Percentiles rank a stretch among this genome's conserved stretches.
Evolutionary conservation across 2,797 vertebrate genomes (phyloP).

Genomic region (Alcedo quadribrachys): DNA sequence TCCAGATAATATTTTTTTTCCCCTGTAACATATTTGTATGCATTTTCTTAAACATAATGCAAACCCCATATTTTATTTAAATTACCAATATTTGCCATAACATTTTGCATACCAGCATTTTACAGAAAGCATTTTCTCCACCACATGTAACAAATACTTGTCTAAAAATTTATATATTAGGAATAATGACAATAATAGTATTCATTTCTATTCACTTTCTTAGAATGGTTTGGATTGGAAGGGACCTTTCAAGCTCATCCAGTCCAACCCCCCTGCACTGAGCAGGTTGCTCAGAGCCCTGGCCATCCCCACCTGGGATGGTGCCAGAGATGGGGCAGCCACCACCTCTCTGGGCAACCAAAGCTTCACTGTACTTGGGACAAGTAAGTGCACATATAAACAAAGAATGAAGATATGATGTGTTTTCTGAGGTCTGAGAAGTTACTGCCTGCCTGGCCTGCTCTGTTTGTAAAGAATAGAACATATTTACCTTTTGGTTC

Average conservation of each 20-base stretch:
- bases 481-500: neutral
- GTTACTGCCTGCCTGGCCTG: neutral
- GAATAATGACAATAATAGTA: neutral
- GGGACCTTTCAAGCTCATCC: neutral
- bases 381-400: neutral
- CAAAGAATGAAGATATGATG: neutral
- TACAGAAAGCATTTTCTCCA: neutral
- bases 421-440: neutral
- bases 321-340: neutral
- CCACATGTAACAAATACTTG: neutral
- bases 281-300: neutral
- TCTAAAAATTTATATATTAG: neutral
- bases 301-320: neutral
- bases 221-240: neutral
- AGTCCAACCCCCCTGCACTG: neutral
- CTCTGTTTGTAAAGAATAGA: neutral
- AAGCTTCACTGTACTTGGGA: neutral
- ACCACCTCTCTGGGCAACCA: neutral
- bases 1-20: neutral
- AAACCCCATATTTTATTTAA: neutral
- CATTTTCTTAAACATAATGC: constrained; percentile 12
- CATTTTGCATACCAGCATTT: neutral
- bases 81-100: neutral
- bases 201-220: neutral
- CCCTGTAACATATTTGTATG: neutral